These are phyloP conservation scores for Plebejus melissa DNA, from an alignment of 2,888 invertebrate genomes.

Conservation along the genomic window DNA sequence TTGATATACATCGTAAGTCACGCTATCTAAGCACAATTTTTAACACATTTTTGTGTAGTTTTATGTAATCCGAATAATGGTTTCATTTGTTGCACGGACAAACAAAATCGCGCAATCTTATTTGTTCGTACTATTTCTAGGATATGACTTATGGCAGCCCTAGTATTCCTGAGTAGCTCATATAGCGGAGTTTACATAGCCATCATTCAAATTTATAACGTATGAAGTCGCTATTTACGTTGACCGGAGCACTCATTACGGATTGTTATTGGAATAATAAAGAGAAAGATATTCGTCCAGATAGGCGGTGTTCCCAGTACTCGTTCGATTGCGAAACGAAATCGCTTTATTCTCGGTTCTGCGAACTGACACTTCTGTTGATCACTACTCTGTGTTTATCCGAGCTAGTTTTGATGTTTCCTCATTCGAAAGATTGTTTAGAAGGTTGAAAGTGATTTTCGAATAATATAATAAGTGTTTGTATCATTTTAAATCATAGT, in stretches of 20 bases:
- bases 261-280: slow-evolving; percentile 79
- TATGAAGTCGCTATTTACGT: slow-evolving; percentile 78
- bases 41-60: background rate
- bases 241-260: slow-evolving; percentile 77
- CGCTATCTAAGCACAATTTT: background rate
- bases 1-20: too few species aligned
- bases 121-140: slow-evolving; percentile 10
- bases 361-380: slow-evolving; percentile 73
- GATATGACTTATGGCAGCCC: slow-evolving; percentile 47
- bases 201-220: slow-evolving; percentile 67
- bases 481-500: slow-evolving; percentile 30
- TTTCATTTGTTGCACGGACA: background rate
- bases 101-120: background rate
- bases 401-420: slow-evolving; percentile 47
- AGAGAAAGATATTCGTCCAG: slow-evolving; percentile 70
- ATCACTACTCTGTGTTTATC: slow-evolving; percentile 71
- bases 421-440: slow-evolving; percentile 41
- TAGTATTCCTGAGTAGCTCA: slow-evolving; percentile 59
- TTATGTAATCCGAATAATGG: background rate
- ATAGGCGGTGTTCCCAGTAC: slow-evolving; percentile 60
- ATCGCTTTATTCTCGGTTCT: slow-evolving; percentile 71
- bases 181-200: slow-evolving; percentile 71
- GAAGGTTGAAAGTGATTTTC: slow-evolving; percentile 47
- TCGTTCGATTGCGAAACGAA: slow-evolving; percentile 66
- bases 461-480: slow-evolving; percentile 40